Conservation (phyloP, 2,797 vertebrate species). For the Loriculus beryllinus region DNA sequence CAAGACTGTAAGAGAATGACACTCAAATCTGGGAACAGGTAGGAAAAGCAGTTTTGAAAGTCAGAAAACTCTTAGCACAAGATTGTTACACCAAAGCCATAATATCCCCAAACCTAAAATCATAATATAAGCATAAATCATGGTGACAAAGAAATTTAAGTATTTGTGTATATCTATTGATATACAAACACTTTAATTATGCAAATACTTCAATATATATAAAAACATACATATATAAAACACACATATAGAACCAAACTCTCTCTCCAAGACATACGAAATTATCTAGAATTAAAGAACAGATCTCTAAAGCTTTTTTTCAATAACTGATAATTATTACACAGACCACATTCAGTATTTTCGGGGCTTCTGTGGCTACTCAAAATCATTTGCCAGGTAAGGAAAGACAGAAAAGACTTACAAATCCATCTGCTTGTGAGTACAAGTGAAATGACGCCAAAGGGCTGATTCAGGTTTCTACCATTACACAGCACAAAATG, state of each 20-base stretch:
- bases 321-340: background rate
- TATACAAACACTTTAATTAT: background rate
- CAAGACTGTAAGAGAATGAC: background rate
- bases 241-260: background rate
- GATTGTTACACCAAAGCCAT: background rate
- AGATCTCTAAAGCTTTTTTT: background rate
- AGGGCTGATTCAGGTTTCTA: background rate
- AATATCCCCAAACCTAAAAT: background rate
- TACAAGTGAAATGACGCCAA: background rate
- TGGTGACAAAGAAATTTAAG: background rate
- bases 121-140: background rate
- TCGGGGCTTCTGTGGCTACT: background rate
- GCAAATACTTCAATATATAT: background rate
- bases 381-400: background rate
- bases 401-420: background rate
- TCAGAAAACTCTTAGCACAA: background rate
- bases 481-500: background rate
- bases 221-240: background rate
- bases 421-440: background rate
- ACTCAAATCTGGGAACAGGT: background rate
- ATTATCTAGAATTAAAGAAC: background rate
- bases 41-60: background rate
- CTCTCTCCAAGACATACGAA: background rate
- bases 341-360: background rate
- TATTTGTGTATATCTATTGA: background rate